Evolutionary conservation across 2,113 vertebrate genomes (phyloP).

Genomic region (Urocolius indicus): DNA sequence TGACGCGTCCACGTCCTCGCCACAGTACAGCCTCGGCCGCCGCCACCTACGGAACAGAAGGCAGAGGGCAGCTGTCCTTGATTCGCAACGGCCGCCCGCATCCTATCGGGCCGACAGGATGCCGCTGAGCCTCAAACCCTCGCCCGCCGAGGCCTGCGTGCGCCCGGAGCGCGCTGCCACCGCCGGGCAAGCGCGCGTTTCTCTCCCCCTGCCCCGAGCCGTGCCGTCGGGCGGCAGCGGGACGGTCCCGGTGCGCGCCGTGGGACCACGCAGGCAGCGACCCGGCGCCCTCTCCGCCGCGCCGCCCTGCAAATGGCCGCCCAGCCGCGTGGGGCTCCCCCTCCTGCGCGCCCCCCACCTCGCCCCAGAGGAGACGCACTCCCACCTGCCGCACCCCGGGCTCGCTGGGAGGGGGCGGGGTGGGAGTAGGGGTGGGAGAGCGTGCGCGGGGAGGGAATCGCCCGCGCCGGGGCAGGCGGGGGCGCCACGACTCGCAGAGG

Average conservation of each 20-base stretch:
- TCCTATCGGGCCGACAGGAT: not conserved
- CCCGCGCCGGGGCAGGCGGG: not conserved
- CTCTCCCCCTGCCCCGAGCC: no score
- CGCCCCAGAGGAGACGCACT: not conserved
- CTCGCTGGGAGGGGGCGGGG: not conserved
- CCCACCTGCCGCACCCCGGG: not conserved
- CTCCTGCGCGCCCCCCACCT: not conserved
- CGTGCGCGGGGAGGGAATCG: not conserved
- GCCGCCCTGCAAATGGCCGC: not conserved
- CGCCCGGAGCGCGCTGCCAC: not conserved
- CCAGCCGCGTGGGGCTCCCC: not conserved
- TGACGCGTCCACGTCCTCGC: no score
- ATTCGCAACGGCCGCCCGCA: not conserved
- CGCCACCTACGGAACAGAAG: not conserved
- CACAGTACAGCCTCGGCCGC: not conserved
- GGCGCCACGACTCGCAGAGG: not conserved
- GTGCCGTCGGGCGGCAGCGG: not conserved
- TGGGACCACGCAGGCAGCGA: accelerated
- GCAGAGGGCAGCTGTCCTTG: not conserved
- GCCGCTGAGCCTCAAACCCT: not conserved
- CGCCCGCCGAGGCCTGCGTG: not conserved
- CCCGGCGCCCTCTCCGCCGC: no score
- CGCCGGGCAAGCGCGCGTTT: accelerated
- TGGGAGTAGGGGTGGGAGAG: not conserved
- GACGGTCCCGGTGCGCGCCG: no score